Evolutionary conservation across 2,797 vertebrate species (phyloP).

Genomic region (Malurus splendens): DNA sequence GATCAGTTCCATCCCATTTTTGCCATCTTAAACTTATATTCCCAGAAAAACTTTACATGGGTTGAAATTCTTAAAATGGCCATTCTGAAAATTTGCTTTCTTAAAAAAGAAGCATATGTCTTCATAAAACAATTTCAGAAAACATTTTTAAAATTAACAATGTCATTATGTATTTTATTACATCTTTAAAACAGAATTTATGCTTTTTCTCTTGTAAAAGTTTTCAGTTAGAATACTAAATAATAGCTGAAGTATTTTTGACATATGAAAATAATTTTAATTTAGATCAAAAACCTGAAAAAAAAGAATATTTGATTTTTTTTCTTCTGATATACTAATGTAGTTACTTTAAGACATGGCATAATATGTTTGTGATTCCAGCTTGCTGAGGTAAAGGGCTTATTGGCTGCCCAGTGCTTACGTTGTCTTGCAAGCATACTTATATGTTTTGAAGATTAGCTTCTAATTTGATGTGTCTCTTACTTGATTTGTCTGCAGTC

Average conservation of each 20-base stretch:
- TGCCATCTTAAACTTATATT: background rate
- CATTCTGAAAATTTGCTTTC: background rate
- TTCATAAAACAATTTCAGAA: background rate
- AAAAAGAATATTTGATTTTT: background rate
- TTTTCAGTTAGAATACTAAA: background rate
- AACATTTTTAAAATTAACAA: background rate
- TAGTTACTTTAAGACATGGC: background rate
- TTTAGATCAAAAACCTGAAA: background rate
- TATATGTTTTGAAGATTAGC: slow-evolving; percentile 46
- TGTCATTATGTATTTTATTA: background rate
- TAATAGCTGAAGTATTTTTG: background rate
- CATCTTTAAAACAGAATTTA: background rate
- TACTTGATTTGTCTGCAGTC: slow-evolving; percentile 27
- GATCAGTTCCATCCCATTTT: background rate
- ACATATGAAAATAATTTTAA: background rate
- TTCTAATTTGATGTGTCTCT: slow-evolving; percentile 20
- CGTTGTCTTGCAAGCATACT: background rate
- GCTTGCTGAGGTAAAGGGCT: slow-evolving; percentile 41
- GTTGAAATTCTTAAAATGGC: background rate
- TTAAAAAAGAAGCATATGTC: background rate
- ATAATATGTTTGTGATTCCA: slow-evolving; percentile 16
- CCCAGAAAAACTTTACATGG: background rate
- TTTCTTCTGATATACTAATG: background rate
- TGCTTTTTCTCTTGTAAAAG: background rate
- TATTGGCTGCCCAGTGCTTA: slow-evolving; percentile 1